A percentile compares a stretch with the other conserved stretches of the same genome.
These are phyloP conservation scores for Heteromormyrus szaboi DNA, from an alignment of 2,797 vertebrate genomes.

Conservation along the genomic window DNA sequence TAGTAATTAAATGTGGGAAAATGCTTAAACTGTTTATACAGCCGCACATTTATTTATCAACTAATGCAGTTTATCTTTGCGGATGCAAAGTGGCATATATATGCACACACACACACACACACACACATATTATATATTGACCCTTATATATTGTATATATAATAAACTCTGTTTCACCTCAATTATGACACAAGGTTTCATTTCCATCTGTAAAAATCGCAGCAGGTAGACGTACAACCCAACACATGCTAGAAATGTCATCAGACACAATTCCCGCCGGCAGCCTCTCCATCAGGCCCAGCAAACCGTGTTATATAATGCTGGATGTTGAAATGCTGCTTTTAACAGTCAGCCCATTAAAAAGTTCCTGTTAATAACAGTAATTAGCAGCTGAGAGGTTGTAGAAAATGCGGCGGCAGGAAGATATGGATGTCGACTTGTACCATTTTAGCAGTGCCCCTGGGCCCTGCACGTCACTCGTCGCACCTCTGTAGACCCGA, in stretches of 20 bases:
- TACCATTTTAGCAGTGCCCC: background rate
- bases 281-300: background rate
- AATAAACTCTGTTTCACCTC: background rate
- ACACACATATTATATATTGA: no score
- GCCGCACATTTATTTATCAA: background rate
- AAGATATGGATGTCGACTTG: background rate
- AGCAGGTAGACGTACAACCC: background rate
- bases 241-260: background rate
- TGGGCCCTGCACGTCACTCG: background rate
- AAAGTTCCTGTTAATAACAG: constrained; percentile 8
- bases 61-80: background rate
- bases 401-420: background rate
- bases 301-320: background rate
- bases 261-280: background rate
- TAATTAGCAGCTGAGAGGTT: background rate
- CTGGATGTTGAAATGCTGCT: background rate
- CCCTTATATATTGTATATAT: no score
- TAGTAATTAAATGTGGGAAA: background rate
- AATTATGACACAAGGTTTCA: background rate
- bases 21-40: background rate
- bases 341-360: constrained; percentile 1
- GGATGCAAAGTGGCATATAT: background rate
- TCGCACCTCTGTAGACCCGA: no score
- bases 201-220: background rate
- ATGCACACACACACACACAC: no score